phyloP scores from a whole-genome alignment of 2,797 vertebrate genomes.

The Enteromius treurensis region DNA sequence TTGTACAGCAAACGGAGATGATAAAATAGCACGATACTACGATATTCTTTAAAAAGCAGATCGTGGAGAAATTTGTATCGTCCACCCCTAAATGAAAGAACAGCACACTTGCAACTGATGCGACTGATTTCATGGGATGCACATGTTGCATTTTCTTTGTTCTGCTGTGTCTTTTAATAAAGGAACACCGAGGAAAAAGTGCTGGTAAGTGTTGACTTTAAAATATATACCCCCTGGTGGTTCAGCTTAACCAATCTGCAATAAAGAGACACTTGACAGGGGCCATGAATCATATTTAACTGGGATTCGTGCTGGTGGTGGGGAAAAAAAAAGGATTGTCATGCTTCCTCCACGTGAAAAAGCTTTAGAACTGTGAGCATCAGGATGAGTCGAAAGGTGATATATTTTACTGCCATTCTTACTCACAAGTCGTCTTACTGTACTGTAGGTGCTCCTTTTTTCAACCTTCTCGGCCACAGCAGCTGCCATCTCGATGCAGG shows the following conservation, averaged over 20 bases:
- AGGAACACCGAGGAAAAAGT: not conserved
- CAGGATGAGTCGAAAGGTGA: not conserved
- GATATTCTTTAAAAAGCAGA: too few relatives aligned
- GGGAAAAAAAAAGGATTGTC: not conserved
- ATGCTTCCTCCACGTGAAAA: not conserved
- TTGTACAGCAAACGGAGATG: too few relatives aligned
- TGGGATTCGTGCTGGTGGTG: slow-evolving; percentile 52
- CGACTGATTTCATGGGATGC: not conserved
- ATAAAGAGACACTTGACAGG: slow-evolving; percentile 61
- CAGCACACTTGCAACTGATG: not conserved
- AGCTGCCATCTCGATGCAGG: not conserved
- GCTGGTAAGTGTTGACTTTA: not conserved
- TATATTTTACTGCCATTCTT: slow-evolving; percentile 27
- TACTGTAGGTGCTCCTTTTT: not conserved
- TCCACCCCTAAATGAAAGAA: slow-evolving; percentile 33
- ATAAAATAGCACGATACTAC: too few relatives aligned
- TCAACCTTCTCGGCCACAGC: slow-evolving; percentile 41
- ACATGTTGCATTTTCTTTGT: not conserved
- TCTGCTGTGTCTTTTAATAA: not conserved
- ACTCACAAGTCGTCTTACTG: slow-evolving; percentile 55
- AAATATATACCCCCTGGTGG: not conserved
- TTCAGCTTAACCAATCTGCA: not conserved
- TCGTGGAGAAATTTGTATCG: too few relatives aligned
- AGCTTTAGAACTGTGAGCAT: not conserved
- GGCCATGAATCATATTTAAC: slow-evolving; percentile 65